Percentiles rank a stretch among this genome's conserved stretches.
These are phyloP conservation scores for Lacerta agilis DNA, from an alignment of 2,797 vertebrate species.

Conservation along the genomic window DNA sequence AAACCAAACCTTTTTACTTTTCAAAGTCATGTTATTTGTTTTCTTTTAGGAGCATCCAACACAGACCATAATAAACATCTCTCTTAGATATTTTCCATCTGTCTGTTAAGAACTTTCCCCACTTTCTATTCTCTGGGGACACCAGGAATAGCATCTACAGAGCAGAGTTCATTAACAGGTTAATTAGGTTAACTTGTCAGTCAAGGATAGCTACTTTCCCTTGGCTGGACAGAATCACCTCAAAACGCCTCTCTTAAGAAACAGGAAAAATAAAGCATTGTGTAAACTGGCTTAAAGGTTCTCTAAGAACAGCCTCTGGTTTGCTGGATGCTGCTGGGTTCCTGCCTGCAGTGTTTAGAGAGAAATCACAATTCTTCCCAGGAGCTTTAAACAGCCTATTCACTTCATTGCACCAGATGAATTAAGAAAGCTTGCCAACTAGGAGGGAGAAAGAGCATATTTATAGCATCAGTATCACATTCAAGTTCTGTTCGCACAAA, in stretches of 20 bases:
- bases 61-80: accelerated
- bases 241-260: conserved; percentile 8
- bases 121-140: background rate
- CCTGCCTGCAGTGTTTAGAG: background rate
- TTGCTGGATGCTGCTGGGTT: background rate
- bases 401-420: background rate
- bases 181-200: background rate
- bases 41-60: background rate
- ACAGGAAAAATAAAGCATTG: conserved; percentile 1
- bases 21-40: background rate
- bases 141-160: background rate
- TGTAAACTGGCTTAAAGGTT: background rate
- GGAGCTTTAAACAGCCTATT: conserved; percentile 14
- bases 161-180: background rate
- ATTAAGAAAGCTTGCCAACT: conserved; percentile 41
- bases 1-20: accelerated
- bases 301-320: background rate
- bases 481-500: conserved; percentile 33
- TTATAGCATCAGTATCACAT: conserved; percentile 50
- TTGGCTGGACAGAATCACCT: conserved; percentile 7
- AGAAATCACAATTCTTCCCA: conserved; percentile 7
- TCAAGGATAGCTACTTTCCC: background rate
- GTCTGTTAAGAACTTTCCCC: background rate
- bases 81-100: background rate
- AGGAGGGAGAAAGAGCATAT: conserved; percentile 45